phyloP scores from a whole-genome alignment of 2,113 vertebrate species.

The Accipiter cooperii region DNA sequence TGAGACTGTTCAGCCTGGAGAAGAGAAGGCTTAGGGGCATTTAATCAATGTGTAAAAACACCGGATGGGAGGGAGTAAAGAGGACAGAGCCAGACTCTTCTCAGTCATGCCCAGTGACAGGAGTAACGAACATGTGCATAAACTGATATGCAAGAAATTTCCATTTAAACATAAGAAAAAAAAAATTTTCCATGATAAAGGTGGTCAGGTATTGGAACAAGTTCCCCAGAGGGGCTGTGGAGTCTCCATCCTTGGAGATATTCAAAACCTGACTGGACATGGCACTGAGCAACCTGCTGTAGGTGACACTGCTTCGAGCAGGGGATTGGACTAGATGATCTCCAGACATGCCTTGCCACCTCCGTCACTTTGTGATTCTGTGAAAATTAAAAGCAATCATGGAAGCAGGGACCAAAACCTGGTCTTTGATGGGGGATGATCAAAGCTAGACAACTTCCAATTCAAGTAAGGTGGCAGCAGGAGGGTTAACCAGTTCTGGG shows the following conservation, averaged over 20 bases:
- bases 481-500: not conserved
- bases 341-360: not conserved
- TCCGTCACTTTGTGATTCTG: not conserved
- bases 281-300: not conserved
- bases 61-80: rapidly evolving
- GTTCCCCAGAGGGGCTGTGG: not conserved
- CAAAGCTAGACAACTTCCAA: not conserved
- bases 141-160: not conserved
- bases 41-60: not conserved
- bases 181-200: rapidly evolving
- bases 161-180: not conserved
- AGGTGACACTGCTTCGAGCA: not conserved
- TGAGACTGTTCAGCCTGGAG: not conserved
- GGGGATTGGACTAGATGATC: not conserved
- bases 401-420: not conserved
- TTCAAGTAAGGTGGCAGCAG: not conserved
- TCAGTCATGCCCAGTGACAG: not conserved
- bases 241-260: not conserved
- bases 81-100: not conserved
- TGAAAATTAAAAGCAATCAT: not conserved
- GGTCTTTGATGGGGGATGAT: not conserved
- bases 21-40: not conserved
- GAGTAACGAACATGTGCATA: rapidly evolving
- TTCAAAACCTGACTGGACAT: not conserved
- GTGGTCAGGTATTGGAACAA: not conserved